A percentile compares a stretch with the other conserved stretches of the same genome.
phyloP scores from a whole-genome alignment of 1,140 invertebrate species.

The Drosophila nebulosa region DNA sequence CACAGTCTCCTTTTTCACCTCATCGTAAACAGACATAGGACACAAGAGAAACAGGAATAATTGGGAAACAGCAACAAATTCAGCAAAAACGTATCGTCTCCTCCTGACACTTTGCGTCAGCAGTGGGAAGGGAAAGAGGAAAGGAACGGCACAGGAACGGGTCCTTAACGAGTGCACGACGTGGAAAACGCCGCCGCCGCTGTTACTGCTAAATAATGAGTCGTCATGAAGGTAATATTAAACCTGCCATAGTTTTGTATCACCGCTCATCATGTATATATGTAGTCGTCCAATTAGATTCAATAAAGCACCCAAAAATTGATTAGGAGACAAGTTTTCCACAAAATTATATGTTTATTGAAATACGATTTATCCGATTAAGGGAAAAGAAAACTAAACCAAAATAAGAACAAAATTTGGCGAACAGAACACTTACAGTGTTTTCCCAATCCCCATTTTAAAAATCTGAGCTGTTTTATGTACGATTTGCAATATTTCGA shows the following conservation, averaged over 20 bases:
- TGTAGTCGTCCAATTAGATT: background rate
- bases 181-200: slow-evolving; percentile 30
- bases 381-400: no score
- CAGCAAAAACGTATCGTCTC: slow-evolving; percentile 25
- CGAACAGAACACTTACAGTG: no score
- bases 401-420: no score
- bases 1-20: background rate
- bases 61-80: slow-evolving; percentile 26
- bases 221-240: slow-evolving; percentile 75
- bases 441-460: no score
- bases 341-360: background rate
- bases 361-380: background rate
- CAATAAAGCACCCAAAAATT: background rate
- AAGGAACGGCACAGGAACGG: slow-evolving; percentile 3
- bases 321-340: background rate
- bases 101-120: slow-evolving; percentile 9
- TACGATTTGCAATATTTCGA: no score
- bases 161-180: slow-evolving; percentile 38
- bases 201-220: slow-evolving; percentile 75
- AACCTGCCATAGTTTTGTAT: background rate
- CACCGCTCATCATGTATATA: no score
- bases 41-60: background rate
- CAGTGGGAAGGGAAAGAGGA: slow-evolving; percentile 22
- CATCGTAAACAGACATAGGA: slow-evolving; percentile 8
- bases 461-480: no score